These are phyloP conservation scores for Rhagologus leucostigma DNA, from an alignment of 2,113 vertebrate genomes.

Conservation along the genomic window DNA sequence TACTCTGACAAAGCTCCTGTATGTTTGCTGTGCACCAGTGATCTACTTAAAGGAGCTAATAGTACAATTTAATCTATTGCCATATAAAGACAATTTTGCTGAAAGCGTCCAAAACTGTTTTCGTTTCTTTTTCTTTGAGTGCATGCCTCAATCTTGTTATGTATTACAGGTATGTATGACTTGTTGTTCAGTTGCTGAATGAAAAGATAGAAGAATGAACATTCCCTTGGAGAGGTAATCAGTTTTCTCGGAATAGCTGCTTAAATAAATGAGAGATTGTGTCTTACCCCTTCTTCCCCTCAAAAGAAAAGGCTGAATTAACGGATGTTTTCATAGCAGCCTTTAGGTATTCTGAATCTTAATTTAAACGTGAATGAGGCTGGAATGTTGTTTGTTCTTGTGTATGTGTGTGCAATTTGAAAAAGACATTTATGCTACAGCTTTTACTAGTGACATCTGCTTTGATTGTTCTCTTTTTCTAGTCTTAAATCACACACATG, in stretches of 20 bases:
- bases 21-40: neutral
- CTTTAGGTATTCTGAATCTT: conserved; percentile 2
- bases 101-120: neutral
- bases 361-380: conserved; percentile 22
- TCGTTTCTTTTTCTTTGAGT: neutral
- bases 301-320: neutral
- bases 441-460: neutral
- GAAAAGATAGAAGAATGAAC: neutral
- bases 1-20: neutral
- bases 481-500: neutral
- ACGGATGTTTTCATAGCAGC: neutral
- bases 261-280: conserved; percentile 1
- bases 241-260: neutral
- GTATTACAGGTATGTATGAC: neutral
- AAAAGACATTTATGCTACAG: neutral
- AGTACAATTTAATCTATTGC: neutral
- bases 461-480: neutral
- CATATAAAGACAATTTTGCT: neutral
- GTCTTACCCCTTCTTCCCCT: neutral
- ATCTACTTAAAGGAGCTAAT: neutral
- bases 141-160: neutral
- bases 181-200: neutral
- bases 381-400: neutral
- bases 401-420: neutral
- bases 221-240: neutral